Evolutionary conservation across 2,113 vertebrate species (phyloP).

Genomic region (Psophia crepitans): DNA sequence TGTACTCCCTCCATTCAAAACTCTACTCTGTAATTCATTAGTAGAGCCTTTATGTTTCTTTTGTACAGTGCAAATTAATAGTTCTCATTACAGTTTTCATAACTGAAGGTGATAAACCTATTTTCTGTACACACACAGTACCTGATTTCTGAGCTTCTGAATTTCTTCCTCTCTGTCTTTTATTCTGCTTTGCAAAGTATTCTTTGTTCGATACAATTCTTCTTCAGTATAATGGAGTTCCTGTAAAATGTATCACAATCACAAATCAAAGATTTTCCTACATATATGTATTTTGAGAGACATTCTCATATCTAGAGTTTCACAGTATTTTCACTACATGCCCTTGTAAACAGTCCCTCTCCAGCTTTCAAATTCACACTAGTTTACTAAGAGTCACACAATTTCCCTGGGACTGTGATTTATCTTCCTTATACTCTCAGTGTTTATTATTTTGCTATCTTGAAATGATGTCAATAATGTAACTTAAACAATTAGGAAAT

Average conservation of each 20-base stretch:
- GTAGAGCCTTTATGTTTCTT: neutral
- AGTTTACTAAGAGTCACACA: neutral
- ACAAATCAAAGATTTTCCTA: neutral
- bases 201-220: conserved; percentile 88
- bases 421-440: neutral
- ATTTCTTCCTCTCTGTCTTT: conserved; percentile 97
- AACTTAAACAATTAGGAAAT: neutral
- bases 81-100: neutral
- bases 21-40: neutral
- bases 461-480: neutral
- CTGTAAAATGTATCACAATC: conserved; percentile 64
- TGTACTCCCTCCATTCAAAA: neutral
- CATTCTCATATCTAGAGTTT: neutral
- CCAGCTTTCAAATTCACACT: neutral
- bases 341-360: too few relatives aligned
- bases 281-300: neutral
- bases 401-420: neutral
- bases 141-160: conserved; percentile 97
- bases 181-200: conserved; percentile 88
- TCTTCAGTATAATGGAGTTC: conserved; percentile 91
- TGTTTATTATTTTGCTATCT: neutral
- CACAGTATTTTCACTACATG: neutral
- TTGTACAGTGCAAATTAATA: neutral
- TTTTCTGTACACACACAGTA: conserved; percentile 26
- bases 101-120: neutral